Evolutionary conservation across 2,797 vertebrate genomes (phyloP), one percentile per base, ranked within the genome.

Genomic region (Morelia viridis): DNA sequence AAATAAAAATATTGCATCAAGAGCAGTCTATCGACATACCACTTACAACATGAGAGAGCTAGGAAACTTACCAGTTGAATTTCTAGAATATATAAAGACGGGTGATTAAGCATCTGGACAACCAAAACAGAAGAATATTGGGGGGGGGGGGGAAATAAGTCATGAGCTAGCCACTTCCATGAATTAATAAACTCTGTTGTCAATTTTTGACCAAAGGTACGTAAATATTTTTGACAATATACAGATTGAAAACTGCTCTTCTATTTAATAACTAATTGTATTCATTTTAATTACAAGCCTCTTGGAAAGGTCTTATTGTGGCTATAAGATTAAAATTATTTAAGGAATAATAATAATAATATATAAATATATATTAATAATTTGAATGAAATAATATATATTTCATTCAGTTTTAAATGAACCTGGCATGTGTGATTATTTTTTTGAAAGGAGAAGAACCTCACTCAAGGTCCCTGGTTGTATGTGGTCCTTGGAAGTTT

Each of bases 1-100:
- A 76, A 56, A 13, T 91, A 31, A 87, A 89, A 64, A 65, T 84
- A 22, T 35, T 89, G 71, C 68, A 41, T 89, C 87, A 89, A 92
- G 64, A 85, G 11, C 85, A 91, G 41, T 60, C 56, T 84, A 50
- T 65, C 58, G 35, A 28, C 56, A 28, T 24, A 56, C n/a, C 31
- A 57, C 31, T 92, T 88, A 88, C 31, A 46, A 60, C 2, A 60
- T 68, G 31, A 12, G 41, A 84, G 10, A 58, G 31, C 24, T 26
- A 31, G 50, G 17, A 60, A 76, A 17, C 19, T 61, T 76, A 86
- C 19, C 26, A 87, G 53, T 28, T 53, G 22, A 85, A 85, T 26
- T 57, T 90, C 35, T 15, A 35, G 10, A 46, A 56, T 57, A 71
- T n/a, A 26, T 26, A 89, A 31, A 46, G 9, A 35, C 50, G 71